phyloP scores from a whole-genome alignment of 2,888 invertebrate species.

The Selenia dentaria region DNA sequence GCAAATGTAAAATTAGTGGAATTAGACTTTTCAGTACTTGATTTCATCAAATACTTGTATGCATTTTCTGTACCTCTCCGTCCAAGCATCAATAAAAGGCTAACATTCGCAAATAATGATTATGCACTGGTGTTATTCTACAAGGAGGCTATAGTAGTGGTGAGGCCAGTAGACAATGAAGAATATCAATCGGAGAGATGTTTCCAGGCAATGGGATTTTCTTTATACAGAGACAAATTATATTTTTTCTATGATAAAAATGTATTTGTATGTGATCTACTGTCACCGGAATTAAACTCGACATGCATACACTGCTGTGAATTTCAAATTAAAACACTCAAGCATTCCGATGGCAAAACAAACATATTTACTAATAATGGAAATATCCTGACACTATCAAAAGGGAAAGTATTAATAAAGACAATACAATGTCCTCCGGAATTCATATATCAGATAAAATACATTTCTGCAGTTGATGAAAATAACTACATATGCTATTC shows the following conservation, averaged over 20 bases:
- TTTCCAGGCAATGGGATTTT: constrained; percentile 63
- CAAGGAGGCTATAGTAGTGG: constrained; percentile 54
- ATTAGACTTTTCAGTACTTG: constrained; percentile 61
- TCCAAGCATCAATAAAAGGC: constrained; percentile 46
- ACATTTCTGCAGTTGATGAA: constrained; percentile 57
- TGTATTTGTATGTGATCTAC: constrained; percentile 56
- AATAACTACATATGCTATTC: constrained; percentile 70
- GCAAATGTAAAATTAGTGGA: constrained; percentile 59
- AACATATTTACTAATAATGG: constrained; percentile 66
- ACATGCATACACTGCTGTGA: constrained; percentile 53
- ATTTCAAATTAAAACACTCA: constrained; percentile 63
- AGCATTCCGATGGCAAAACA: constrained; percentile 46
- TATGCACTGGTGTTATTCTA: constrained; percentile 53
- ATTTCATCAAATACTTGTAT: constrained; percentile 56
- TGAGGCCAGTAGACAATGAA: constrained; percentile 51
- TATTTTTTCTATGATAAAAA: constrained; percentile 60
- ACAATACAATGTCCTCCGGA: constrained; percentile 56
- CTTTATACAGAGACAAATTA: constrained; percentile 47
- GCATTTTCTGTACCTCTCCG: constrained; percentile 34
- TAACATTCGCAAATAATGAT: constrained; percentile 62
- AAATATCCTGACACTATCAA: constrained; percentile 51
- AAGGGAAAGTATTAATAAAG: constrained; percentile 38
- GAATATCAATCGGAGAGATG: constrained; percentile 51
- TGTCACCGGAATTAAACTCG: constrained; percentile 43
- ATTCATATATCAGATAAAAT: constrained; percentile 65